Conservation (phyloP, 2,888 invertebrate species). For the Rosalia funebris region DNA sequence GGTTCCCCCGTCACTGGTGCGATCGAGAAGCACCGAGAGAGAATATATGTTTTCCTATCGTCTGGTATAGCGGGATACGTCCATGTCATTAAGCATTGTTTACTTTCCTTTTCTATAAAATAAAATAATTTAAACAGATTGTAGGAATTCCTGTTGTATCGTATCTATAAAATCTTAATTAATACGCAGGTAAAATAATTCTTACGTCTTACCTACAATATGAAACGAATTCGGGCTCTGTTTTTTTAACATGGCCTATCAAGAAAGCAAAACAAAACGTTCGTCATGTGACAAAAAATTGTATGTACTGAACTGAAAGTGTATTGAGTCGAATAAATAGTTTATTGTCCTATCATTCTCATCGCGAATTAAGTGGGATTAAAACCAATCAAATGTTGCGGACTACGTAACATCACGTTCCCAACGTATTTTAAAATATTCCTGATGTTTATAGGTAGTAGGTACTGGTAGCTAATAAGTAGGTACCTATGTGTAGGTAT, state of each 20-base stretch:
- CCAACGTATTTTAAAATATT: too few relatives aligned
- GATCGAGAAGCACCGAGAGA: constrained; percentile 25
- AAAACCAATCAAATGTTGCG: background rate
- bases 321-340: background rate
- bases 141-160: background rate
- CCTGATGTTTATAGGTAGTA: too few relatives aligned
- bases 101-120: constrained; percentile 43
- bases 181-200: too few relatives aligned
- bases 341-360: background rate
- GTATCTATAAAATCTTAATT: background rate
- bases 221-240: constrained; percentile 46
- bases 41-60: constrained; percentile 30
- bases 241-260: constrained; percentile 29
- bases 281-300: background rate
- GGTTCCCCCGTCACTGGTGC: constrained; percentile 8
- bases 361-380: background rate
- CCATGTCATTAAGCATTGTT: constrained; percentile 44
- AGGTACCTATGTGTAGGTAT: too few relatives aligned
- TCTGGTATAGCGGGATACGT: constrained; percentile 45
- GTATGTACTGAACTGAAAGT: background rate
- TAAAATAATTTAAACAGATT: constrained; percentile 7
- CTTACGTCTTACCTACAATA: constrained; percentile 46
- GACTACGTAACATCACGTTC: too few relatives aligned
- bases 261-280: background rate
- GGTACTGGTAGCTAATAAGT: too few relatives aligned